These are phyloP conservation scores for Bugula neritina DNA, from an alignment of 2,888 invertebrate species.

Conservation along the genomic window DNA sequence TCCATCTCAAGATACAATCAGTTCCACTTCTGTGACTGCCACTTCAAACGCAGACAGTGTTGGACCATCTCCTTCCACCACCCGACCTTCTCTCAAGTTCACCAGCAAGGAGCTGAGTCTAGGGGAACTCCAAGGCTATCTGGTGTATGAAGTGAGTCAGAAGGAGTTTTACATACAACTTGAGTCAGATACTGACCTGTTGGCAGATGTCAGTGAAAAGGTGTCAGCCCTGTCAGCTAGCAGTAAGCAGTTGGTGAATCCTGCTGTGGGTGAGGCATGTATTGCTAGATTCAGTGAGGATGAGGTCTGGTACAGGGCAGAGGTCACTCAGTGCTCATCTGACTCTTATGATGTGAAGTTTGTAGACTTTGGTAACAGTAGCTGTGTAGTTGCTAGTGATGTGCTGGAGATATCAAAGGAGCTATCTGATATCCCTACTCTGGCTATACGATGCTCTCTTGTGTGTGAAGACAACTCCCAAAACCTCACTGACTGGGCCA, in stretches of 20 bases:
- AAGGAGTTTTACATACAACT: slow-evolving; percentile 16
- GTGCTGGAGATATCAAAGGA: slow-evolving; percentile 56
- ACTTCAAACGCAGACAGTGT: neutral
- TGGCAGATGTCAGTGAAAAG: neutral
- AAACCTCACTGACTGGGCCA: slow-evolving; percentile 9
- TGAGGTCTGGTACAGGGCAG: slow-evolving; percentile 64
- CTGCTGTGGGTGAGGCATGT: slow-evolving; percentile 59
- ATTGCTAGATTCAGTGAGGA: slow-evolving; percentile 62
- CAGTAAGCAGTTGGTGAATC: neutral
- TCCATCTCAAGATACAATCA: too few relatives aligned
- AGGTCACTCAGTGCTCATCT: slow-evolving; percentile 32
- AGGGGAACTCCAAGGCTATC: neutral
- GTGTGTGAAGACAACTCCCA: slow-evolving; percentile 21
- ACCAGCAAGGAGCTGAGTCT: neutral
- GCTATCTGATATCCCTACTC: slow-evolving; percentile 45
- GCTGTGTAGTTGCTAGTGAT: slow-evolving; percentile 53
- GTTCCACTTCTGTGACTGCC: too few relatives aligned
- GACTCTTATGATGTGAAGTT: slow-evolving; percentile 36
- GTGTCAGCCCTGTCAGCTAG: neutral
- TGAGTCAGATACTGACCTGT: neutral
- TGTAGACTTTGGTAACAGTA: slow-evolving; percentile 48
- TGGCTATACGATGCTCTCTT: slow-evolving; percentile 34
- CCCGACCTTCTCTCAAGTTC: slow-evolving; percentile 1
- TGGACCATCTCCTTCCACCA: neutral
- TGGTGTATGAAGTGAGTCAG: slow-evolving; percentile 23